These are phyloP conservation scores for Panulirus ornatus DNA, from an alignment of 1,140 invertebrate species.

Conservation along the genomic window DNA sequence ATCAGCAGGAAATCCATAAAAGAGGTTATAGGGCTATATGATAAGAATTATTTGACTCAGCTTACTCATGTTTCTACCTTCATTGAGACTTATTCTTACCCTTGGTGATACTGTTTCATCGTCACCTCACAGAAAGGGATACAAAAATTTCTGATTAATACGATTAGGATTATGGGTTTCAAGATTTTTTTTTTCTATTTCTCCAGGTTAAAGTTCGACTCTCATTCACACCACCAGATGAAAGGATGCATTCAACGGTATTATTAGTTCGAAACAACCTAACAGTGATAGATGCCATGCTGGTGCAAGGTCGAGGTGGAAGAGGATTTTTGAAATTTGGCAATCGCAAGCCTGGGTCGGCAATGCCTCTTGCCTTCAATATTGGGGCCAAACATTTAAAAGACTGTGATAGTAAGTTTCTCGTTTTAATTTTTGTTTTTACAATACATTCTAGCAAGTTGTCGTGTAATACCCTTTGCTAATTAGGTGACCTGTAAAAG, in stretches of 20 bases:
- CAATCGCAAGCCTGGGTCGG: constrained; percentile 89
- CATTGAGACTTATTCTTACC: too few species aligned
- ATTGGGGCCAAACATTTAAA: constrained; percentile 89
- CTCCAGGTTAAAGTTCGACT: constrained; percentile 69
- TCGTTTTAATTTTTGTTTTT: background rate
- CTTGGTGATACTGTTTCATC: too few species aligned
- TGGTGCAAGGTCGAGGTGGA: constrained; percentile 89
- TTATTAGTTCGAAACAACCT: constrained; percentile 90
- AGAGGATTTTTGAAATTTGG: constrained; percentile 93
- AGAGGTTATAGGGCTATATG: too few species aligned
- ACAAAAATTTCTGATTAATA: too few species aligned
- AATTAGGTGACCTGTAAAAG: too few species aligned
- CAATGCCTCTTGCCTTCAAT: constrained; percentile 88
- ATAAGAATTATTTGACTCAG: too few species aligned
- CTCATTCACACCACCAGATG: constrained; percentile 68
- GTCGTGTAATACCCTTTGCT: background rate
- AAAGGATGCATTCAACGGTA: constrained; percentile 66
- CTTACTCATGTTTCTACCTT: too few species aligned
- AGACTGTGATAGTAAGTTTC: constrained; percentile 83
- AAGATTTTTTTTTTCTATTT: too few species aligned
- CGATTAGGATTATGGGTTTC: too few species aligned
- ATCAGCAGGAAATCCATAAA: too few species aligned
- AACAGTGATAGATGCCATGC: constrained; percentile 92
- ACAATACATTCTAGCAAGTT: background rate
- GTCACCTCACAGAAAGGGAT: too few species aligned